Evolutionary conservation across 1,140 invertebrate species (phyloP).

Genomic region (Eumaeus atala): DNA sequence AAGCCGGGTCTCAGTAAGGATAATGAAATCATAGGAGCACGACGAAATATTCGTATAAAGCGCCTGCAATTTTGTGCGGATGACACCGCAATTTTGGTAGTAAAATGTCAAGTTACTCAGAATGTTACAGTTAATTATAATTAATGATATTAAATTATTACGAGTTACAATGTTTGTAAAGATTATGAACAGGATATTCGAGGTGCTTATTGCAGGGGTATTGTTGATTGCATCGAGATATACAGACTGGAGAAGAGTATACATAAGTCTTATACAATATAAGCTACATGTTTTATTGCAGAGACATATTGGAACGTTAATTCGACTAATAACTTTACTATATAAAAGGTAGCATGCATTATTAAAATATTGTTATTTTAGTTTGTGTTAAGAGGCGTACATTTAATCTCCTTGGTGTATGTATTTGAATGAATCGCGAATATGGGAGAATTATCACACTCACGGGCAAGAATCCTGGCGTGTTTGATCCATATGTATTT

Average conservation of each 20-base stretch:
- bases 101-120: conserved; percentile 15
- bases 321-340: too few relatives aligned
- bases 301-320: too few relatives aligned
- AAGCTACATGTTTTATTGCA: too few relatives aligned
- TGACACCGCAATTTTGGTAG: conserved; percentile 24
- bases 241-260: too few relatives aligned
- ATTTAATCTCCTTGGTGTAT: too few relatives aligned
- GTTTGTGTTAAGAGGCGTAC: too few relatives aligned
- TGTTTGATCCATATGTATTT: conserved; percentile 15
- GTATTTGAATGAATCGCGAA: too few relatives aligned
- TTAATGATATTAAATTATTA: background rate
- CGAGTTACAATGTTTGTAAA: background rate
- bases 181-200: background rate
- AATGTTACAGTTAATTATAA: background rate
- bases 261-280: too few relatives aligned
- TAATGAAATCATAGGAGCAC: conserved; percentile 20
- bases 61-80: conserved; percentile 23
- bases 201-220: too few relatives aligned
- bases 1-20: conserved; percentile 26
- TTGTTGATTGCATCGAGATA: too few relatives aligned
- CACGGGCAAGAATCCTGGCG: too few relatives aligned
- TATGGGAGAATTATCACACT: too few relatives aligned
- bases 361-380: background rate
- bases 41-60: conserved; percentile 18
- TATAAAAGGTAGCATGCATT: background rate